Evolutionary conservation across 1,140 invertebrate genomes (phyloP), one percentile per base, ranked within the genome.

Genomic region (Lineus longissimus): DNA sequence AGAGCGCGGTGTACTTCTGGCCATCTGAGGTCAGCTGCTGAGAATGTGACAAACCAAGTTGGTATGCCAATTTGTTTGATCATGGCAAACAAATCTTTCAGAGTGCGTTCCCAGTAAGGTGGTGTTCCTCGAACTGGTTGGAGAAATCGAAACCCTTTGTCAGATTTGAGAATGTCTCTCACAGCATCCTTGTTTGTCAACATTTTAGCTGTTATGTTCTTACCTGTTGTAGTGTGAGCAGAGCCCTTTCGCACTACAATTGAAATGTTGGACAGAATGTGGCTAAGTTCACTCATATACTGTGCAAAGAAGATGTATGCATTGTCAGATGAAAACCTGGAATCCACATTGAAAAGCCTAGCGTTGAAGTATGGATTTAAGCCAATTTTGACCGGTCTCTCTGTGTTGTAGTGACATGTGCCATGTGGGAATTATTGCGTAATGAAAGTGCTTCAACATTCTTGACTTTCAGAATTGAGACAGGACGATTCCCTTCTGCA

Each of bases 121-220:
- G 47, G 47, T 4, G 47, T 57, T 57, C 55, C 55, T 30, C 55
- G 23, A n/a, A 57, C 13, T 36, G 55, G 55, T 57, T 57, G 23
- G 17, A 57, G n/a, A 57, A 57, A 57, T 31, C 30, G 23, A 31
- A 29, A 27, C 6, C 55, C 23, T 11, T 33, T 27, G 25, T 51
- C 25, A 7, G n/a, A 51, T 4, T 51, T 4, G 6, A 51, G n/a
- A 27, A 51, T 51, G 4, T 51, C 47, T 23, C n/a, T 4, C 47
- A 51, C n/a, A n/a, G n/a, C 47, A 4, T 51, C n/a, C 9, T 23
- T 19, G 25, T 51, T n/a, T 7, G 19, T 51, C 25, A 51, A 27
- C n/a, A 19, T n/a, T 23, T 51, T 27, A 6, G 25, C n/a, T 7
- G 19, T 27, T 6, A 51, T 27, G 4, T 51, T 19, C 9, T 23